phyloP scores from a whole-genome alignment of 2,113 vertebrate species.

The Hyperopisus bebe region DNA sequence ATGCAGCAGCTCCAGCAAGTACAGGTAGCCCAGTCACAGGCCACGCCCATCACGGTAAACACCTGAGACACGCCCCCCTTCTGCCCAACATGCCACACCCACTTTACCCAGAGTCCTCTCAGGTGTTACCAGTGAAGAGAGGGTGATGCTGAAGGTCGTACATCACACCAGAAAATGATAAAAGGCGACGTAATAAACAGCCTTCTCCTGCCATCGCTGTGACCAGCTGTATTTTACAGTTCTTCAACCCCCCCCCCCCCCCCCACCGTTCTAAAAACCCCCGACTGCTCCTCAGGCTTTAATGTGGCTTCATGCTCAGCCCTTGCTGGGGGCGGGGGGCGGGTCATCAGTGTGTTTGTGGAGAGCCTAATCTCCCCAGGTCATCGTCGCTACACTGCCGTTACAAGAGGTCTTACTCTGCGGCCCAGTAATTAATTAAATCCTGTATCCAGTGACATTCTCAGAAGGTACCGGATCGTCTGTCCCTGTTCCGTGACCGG shows the following conservation, averaged over 20 bases:
- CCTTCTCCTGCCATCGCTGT: background rate
- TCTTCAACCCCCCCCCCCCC: background rate
- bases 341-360: background rate
- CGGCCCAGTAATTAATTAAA: slow-evolving; percentile 26
- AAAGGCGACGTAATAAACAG: background rate
- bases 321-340: background rate
- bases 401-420: slow-evolving; percentile 23
- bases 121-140: background rate
- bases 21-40: slow-evolving; percentile 68
- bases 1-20: slow-evolving; percentile 75
- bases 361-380: slow-evolving; percentile 13
- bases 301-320: background rate
- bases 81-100: background rate
- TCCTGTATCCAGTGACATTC: slow-evolving; percentile 28
- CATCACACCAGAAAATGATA: background rate
- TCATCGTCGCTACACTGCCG: slow-evolving; percentile 20
- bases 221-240: background rate
- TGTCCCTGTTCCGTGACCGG: slow-evolving; percentile 26
- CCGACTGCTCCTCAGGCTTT: background rate
- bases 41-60: slow-evolving; percentile 73
- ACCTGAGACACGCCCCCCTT: slow-evolving; percentile 25
- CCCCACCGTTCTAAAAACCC: background rate
- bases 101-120: background rate
- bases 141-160: background rate
- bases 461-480: slow-evolving; percentile 28